These are phyloP conservation scores for Portunus trituberculatus DNA, from an alignment of 1,140 invertebrate genomes.

Conservation along the genomic window DNA sequence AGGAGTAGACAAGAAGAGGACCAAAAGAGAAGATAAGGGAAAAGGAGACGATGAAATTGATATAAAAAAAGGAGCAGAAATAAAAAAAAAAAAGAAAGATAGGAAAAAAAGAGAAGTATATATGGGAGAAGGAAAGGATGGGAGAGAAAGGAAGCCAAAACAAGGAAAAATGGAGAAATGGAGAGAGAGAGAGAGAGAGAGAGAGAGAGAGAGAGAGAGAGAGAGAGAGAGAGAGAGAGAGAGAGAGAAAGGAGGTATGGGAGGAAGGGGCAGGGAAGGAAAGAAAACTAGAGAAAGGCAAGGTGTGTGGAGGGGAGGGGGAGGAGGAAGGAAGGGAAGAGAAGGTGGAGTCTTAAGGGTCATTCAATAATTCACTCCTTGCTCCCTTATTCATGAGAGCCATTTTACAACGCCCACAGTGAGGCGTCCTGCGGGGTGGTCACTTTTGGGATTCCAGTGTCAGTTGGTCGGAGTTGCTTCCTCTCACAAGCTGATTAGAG, in stretches of 20 bases:
- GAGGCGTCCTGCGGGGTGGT: background rate
- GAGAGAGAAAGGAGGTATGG: background rate
- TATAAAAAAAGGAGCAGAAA: background rate
- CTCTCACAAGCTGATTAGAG: too few relatives aligned
- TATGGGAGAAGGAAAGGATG: background rate
- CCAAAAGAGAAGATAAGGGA: background rate
- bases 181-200: background rate
- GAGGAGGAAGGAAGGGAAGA: background rate
- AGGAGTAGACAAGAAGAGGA: background rate
- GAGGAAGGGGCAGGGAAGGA: background rate
- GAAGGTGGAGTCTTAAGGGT: conserved; percentile 3
- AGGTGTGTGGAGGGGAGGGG: background rate
- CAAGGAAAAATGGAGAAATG: background rate
- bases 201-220: background rate
- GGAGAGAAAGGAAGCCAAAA: background rate
- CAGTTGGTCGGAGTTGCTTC: too few relatives aligned
- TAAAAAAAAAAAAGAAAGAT: background rate
- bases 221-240: background rate
- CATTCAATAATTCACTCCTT: conserved; percentile 8
- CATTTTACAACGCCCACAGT: background rate
- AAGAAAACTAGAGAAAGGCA: background rate
- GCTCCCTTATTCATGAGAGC: conserved; percentile 1
- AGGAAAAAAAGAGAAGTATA: background rate
- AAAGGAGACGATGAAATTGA: background rate
- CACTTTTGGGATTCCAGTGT: background rate